Conservation (phyloP, 2,888 invertebrate genomes). For the Myathropa florea region DNA sequence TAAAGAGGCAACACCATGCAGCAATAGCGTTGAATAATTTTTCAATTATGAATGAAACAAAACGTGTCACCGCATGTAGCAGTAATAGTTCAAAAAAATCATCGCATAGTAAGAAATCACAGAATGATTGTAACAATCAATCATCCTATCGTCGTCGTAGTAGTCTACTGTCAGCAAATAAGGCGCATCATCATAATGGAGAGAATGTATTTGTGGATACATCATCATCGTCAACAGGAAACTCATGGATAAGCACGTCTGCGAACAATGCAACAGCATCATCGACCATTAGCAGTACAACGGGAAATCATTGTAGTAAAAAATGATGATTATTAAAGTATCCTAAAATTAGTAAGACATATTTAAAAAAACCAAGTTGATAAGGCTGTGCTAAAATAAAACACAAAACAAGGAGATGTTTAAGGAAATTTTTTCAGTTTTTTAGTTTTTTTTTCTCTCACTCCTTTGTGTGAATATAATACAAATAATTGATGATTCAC, state of each 20-base stretch:
- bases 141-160: slow-evolving; percentile 30
- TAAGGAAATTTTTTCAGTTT: no score
- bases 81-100: slow-evolving; percentile 15
- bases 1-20: slow-evolving; percentile 28
- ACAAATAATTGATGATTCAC: neutral
- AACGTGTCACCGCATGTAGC: slow-evolving; percentile 1
- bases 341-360: slow-evolving; percentile 7
- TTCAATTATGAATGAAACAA: slow-evolving; percentile 59
- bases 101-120: slow-evolving; percentile 15
- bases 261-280: neutral
- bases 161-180: slow-evolving; percentile 29
- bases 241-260: slow-evolving; percentile 6
- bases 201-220: neutral
- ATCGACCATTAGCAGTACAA: slow-evolving; percentile 22
- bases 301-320: slow-evolving; percentile 10
- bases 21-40: slow-evolving; percentile 6
- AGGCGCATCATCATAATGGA: slow-evolving; percentile 13
- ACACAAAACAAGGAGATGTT: neutral
- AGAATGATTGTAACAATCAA: neutral
- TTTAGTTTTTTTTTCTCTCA: no score
- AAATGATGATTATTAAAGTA: slow-evolving; percentile 31
- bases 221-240: neutral
- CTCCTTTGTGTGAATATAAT: no score
- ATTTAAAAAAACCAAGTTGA: neutral
- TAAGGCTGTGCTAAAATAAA: slow-evolving; percentile 1